Conservation (phyloP, 2,888 invertebrate species). For the Escarpia spicata region DNA sequence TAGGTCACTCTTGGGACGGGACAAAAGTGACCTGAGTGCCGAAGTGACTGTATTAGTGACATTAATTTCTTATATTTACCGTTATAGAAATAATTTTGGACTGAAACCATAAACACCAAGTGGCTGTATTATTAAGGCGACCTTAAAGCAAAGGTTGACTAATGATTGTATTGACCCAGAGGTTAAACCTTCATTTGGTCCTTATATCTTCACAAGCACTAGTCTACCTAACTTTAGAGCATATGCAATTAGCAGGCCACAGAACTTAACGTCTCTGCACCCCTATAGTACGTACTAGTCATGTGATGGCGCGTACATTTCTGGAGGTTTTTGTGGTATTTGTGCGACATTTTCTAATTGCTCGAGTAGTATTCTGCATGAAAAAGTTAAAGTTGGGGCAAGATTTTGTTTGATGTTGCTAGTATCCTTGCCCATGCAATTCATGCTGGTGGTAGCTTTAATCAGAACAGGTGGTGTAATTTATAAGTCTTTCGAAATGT, state of each 20-base stretch:
- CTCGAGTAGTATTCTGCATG: background rate
- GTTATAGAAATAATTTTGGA: too few relatives aligned
- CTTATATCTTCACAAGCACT: too few relatives aligned
- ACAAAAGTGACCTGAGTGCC: too few relatives aligned
- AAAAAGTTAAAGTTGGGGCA: background rate
- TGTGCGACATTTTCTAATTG: background rate
- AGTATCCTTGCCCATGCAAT: background rate
- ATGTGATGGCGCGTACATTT: background rate
- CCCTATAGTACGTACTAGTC: background rate
- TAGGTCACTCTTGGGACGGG: too few relatives aligned
- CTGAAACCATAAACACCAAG: too few relatives aligned
- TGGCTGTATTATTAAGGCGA: background rate
- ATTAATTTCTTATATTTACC: too few relatives aligned
- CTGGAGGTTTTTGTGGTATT: background rate
- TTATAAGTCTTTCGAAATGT: background rate
- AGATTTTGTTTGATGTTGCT: background rate
- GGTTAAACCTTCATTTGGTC: too few relatives aligned
- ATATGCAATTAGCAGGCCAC: too few relatives aligned
- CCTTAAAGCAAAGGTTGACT: background rate
- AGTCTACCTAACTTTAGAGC: too few relatives aligned
- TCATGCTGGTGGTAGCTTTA: background rate
- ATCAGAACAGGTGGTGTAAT: background rate
- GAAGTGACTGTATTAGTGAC: too few relatives aligned
- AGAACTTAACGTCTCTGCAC: background rate
- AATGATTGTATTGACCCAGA: background rate